A percentile compares a stretch with the other conserved stretches of the same genome.
Conservation (phyloP, 2,113 vertebrate species). For the Oryzias melastigma region DNA sequence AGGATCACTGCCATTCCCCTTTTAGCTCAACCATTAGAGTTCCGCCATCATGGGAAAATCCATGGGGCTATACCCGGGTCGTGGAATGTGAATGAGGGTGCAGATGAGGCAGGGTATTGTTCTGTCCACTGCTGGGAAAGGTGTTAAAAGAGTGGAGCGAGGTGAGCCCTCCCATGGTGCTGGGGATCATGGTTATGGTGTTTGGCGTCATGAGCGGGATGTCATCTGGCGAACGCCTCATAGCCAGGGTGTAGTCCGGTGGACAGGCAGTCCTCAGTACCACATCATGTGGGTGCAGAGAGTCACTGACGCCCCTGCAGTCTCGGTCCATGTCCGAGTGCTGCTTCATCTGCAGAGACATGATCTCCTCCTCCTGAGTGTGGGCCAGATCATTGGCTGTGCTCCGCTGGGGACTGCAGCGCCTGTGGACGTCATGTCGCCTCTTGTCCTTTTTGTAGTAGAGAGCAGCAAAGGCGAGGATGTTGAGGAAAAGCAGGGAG, state of each 20-base stretch:
- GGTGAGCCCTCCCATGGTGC: conserved; percentile 93
- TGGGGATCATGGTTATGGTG: conserved; percentile 99
- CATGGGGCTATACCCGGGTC: conserved; percentile 96
- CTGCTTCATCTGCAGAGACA: conserved; percentile 99
- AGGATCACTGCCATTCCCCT: conserved; percentile 28
- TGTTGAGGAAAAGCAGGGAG: conserved; percentile 96
- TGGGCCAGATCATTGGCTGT: conserved; percentile 93
- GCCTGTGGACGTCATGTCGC: conserved; percentile 92
- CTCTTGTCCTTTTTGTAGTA: conserved; percentile 99
- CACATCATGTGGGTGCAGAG: conserved; percentile 94
- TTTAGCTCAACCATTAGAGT: conserved; percentile 45
- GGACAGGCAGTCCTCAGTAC: conserved; percentile 97
- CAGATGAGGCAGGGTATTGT: conserved; percentile 94
- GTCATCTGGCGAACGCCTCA: conserved; percentile 97
- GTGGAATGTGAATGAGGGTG: conserved; percentile 98
- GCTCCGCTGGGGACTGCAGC: conserved; percentile 93
- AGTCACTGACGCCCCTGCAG: conserved; percentile 81
- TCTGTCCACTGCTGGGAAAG: conserved; percentile 95
- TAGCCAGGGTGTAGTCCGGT: conserved; percentile 98
- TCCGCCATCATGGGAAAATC: conserved; percentile 29
- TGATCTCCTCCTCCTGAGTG: conserved; percentile 98
- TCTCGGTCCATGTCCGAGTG: conserved; percentile 97
- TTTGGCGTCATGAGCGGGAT: conserved; percentile 98
- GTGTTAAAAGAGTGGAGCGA: conserved; percentile 96
- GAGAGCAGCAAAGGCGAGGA: conserved; percentile 94